Base-by-base conservation (phyloP, 2,888 invertebrate genomes). In the Cactoblastis cactorum region DNA sequence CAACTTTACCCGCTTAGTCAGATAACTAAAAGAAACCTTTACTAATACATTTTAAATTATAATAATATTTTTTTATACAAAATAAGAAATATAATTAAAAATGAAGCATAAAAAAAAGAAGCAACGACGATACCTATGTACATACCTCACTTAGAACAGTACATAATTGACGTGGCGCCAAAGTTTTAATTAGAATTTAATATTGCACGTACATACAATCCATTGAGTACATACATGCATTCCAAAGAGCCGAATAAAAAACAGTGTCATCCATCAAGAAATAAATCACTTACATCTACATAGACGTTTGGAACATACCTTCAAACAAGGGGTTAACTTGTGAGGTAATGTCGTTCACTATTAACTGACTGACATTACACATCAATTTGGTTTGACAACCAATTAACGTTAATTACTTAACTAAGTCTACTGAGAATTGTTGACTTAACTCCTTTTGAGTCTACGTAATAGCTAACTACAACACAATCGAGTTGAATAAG, bases 241-340 rank as follows among this genome's bases (percentile, higher is more conserved):
- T n/a, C n/a, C 28, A 48, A 43, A 43, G 15, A 43, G 17, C 15
- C 28, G 11, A 28, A 3, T 11, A 17, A 28, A 28, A 43, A 43
- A 22, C 41, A 41, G 14, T 22, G 41, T 12, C 18, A 39, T 39
- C 39, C 3, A 39, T 43, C 43, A 28, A 11, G 28, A 12, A 43
- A 28, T 43, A 43, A 43, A 43, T 28, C 43, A 14, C 39, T 24
- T 12, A 22, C 41, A 9, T 45, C 22, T 22, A 38, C n/a, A n/a
- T n/a, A n/a, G n/a, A n/a, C n/a, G n/a, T n/a, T n/a, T n/a, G 49
- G 49, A 49, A 49, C 39, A 49, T 49, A 39, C 32, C 49, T 39
- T 37, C 17, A 6, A 12, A n/a, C n/a, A n/a, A n/a, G n/a, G n/a
- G n/a, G n/a, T n/a, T n/a, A 19, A 11, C 47, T 3, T 22, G 3